These are phyloP conservation scores for Zaprionus kolodkinae DNA, from an alignment of 1,140 invertebrate species.

Conservation along the genomic window DNA sequence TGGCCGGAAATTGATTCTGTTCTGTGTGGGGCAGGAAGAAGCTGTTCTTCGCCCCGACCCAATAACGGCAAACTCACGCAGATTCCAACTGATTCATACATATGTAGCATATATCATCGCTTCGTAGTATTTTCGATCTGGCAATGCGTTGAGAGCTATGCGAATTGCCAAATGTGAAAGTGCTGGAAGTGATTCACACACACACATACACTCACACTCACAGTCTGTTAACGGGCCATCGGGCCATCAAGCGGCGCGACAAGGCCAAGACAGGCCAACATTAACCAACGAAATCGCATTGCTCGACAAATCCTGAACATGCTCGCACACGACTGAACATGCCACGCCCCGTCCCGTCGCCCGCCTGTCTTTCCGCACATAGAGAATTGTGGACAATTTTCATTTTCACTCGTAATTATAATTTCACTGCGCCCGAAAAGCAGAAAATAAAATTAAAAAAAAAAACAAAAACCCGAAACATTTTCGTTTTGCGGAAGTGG, in stretches of 20 bases:
- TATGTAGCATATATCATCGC: background rate
- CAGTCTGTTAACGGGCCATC: constrained; percentile 8
- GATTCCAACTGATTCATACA: background rate
- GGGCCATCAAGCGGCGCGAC: constrained; percentile 8
- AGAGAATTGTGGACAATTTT: constrained; percentile 37
- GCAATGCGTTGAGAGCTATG: constrained; percentile 9
- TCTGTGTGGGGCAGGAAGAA: constrained; percentile 16
- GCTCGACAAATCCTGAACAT: constrained; percentile 6
- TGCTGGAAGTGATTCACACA: constrained; percentile 21
- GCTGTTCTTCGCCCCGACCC: background rate
- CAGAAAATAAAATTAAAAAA: background rate
- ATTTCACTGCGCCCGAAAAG: constrained; percentile 57
- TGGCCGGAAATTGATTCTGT: constrained; percentile 64
- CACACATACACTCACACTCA: constrained; percentile 8
- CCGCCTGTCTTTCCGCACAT: background rate
- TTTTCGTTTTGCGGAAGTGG: constrained; percentile 69
- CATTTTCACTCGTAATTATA: constrained; percentile 69
- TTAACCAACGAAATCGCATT: constrained; percentile 5
- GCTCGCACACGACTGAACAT: constrained; percentile 5
- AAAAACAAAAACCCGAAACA: constrained; percentile 33
- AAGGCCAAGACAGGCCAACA: constrained; percentile 8
- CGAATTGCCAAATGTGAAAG: constrained; percentile 30
- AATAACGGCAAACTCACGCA: constrained; percentile 2
- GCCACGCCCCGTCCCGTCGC: background rate
- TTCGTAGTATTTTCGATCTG: background rate